Base-by-base conservation (phyloP, 2,888 invertebrate genomes). In the Tenthredo livida region DNA sequence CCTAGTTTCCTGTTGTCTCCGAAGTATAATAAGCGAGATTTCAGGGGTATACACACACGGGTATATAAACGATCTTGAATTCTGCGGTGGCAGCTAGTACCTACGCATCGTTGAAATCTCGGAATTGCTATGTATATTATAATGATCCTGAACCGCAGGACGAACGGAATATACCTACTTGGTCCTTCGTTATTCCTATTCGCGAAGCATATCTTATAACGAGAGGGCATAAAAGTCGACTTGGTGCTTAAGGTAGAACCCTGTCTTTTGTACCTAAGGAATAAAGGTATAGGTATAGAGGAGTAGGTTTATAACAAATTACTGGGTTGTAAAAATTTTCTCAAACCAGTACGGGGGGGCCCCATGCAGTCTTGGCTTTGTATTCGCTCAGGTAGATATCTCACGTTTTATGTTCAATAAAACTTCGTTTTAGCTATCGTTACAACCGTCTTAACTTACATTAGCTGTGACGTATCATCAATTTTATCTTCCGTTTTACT, bases 401-500 rank as follows among this genome's bases (percentile, higher is more conserved):
- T 77, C 40, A 50, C 65, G 70, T 72, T 85, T 85, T 78, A 85
- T 85, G 85, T 40, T 72, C 82, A 78, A 85, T 85, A 85, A 85
- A 85, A 85, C 47, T 50, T 65, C 67, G 67, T n/a, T 65, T 80
- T 70, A 82, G 78, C 78, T 85, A 85, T 54, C 75, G 54, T 73
- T 58, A 73, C 84, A 77, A 21, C 21, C 54, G 78, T 82, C 80
- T 78, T 85, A 85, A 67, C 70, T 82, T 50, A 85, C 82, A 54
- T 85, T 47, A 85, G 77, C 67, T 78, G 50, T 40, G 82, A 82
- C 80, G 70, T 72, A 78, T 84, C 40, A 5, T 84, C 78, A 50
- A 84, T 78, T 84, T 84, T 84, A 78, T 47, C 61, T 29, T n/a
- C 33, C 84, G 0, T 29, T 43, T 65, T 65, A 84, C 84, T 54